Evolutionary conservation across 2,888 invertebrate species (phyloP), one percentile per base, ranked within the genome.

Genomic region (Eupsilia transversa): DNA sequence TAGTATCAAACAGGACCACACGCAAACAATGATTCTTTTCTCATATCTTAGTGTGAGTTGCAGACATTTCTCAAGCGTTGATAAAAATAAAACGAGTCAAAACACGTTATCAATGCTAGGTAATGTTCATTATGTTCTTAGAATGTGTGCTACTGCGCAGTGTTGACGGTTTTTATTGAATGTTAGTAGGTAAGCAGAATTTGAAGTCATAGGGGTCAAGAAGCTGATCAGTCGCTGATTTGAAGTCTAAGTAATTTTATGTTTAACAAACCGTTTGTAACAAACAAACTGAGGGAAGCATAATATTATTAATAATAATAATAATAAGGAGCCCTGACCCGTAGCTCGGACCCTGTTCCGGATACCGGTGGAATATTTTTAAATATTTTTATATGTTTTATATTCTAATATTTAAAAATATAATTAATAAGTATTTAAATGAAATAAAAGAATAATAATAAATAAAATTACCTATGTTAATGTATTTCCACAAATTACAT

Each of bases 31-130:
- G 64, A 73, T 71, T 61, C 60, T 76, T 69, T 77, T 57, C 66
- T 64, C 27, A n/a, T 86, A 86, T 84, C 80, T 43, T 74, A 70
- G 63, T 77, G 57, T 35, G 56, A 69, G 56, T 35, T 61, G 72
- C 80, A 77, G 72, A 79, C 77, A 72, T 87, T 81, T 81, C 79
- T 78, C 64, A 71, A 71, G 57, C 46, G 71, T 43, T 65, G 86
- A 87, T 87, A 86, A 87, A 86, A 85, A 86, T 77, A 76, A 76
- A 80, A 77, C 76, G 71, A 84, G 77, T 77, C 83, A 85, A 76
- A 84, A 87, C 85, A 83, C 57, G 63, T 86, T 87, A 87, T 85
- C 86, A 68, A 54, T 57, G 57, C 74, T 86, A 74, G 72, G 77
- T 78, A 78, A 71, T 72, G 46, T 71, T n/a, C 33, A 35, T 60